Evolutionary conservation across 2,113 vertebrate genomes (phyloP), one percentile per base, ranked within the genome.

Genomic region (Catharus bicknelli): DNA sequence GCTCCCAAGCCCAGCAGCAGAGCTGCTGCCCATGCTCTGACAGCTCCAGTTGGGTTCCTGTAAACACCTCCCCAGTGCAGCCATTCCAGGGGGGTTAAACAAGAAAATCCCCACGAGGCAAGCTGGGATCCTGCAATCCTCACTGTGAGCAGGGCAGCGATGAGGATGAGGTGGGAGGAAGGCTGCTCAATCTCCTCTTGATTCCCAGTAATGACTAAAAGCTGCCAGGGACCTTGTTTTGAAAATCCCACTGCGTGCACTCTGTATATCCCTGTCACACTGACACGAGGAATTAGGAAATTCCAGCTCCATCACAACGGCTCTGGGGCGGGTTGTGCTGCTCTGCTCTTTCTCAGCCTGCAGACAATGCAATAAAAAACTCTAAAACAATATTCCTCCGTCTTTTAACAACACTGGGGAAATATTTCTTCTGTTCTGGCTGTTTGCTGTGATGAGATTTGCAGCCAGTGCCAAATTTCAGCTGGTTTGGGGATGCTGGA

Each of bases 271-370:
- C 50, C 63, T 0, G 36, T 40, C 26, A 0, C 57, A 40, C 83
- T 90, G 95, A 83, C 95, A 92, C 0, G 0, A 68, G 64, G 86
- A 86, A 93, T 94, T 94, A 72, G 15, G 50, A 27, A 70, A 81
- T 40, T 25, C 83, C 88, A 20, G 72, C 85, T 32, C 18, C 85
- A n/a, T 25, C 63, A 10, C 12, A 26, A 11, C 22, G 1, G 9
- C 73, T 90, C 16, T 10, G 2, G 22, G 58, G 19, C 29, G 3
- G 42, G 63, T 47, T 74, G 2, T 0, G 48, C 69, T 48, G 92
- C 23, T 92, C 92, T 91, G 96, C 88, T 63, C 4, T 94, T 93
- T 82, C 73, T 96, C 92, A 94, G 93, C 25, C 89, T 72, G 90
- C 88, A 90, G 86, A 93, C 94, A 96, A 94, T 50, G 83, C 86